Conservation (phyloP, 2,797 vertebrate genomes). For the Pseudochirops corinnae region DNA sequence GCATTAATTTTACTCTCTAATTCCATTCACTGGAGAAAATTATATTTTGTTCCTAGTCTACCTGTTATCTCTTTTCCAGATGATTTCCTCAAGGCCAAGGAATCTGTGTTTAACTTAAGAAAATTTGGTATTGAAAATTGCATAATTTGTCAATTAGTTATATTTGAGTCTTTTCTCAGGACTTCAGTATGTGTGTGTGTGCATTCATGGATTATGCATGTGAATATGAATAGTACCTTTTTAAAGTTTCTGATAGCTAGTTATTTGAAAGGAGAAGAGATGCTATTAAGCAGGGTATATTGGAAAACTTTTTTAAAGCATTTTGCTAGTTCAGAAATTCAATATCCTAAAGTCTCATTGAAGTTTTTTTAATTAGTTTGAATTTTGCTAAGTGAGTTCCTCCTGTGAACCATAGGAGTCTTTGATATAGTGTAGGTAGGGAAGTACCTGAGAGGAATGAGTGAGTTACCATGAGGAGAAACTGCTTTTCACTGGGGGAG, state of each 20-base stretch:
- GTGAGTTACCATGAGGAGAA: slow-evolving; percentile 49
- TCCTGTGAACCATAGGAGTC: slow-evolving; percentile 56
- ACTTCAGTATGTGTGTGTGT: not conserved
- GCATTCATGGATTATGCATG: not conserved
- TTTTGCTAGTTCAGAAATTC: slow-evolving; percentile 67
- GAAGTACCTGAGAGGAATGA: slow-evolving; percentile 38
- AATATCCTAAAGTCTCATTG: slow-evolving; percentile 51
- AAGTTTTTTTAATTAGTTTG: slow-evolving; percentile 50
- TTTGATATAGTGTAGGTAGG: slow-evolving; percentile 15
- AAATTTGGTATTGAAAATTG: not conserved
- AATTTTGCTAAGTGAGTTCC: slow-evolving; percentile 52
- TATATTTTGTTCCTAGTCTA: not conserved
- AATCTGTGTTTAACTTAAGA: not conserved
- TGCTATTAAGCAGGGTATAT: slow-evolving; percentile 22
- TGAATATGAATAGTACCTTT: not conserved
- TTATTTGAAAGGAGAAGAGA: slow-evolving; percentile 11
- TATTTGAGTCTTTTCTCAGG: not conserved
- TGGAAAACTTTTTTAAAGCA: slow-evolving; percentile 58
- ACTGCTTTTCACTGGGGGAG: slow-evolving; percentile 51
- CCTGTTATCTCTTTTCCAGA: not conserved
- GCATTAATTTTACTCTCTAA: not conserved
- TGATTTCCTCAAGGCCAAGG: not conserved
- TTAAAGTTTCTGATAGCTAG: slow-evolving; percentile 5
- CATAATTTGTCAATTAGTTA: not conserved
- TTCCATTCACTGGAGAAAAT: not conserved